These are phyloP conservation scores for Parasteatoda tepidariorum DNA, from an alignment of 1,140 invertebrate species.

Conservation along the genomic window DNA sequence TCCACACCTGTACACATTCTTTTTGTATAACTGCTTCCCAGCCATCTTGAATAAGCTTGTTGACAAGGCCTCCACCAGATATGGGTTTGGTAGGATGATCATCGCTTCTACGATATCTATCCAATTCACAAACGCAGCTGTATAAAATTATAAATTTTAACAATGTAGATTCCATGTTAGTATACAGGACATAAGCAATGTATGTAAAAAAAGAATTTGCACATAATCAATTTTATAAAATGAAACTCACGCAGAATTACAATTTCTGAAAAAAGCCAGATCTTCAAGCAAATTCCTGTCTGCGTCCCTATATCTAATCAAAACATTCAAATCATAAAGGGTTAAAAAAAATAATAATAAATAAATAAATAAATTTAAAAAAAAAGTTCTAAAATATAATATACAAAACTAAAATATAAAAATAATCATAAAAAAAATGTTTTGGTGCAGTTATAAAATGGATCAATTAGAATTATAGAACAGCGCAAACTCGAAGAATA, in stretches of 20 bases:
- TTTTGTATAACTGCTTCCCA: constrained; percentile 68
- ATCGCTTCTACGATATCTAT: constrained; percentile 35
- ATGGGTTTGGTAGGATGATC: constrained; percentile 31
- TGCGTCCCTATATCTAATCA: constrained; percentile 21
- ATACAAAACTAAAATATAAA: too few relatives aligned
- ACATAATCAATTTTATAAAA: neutral
- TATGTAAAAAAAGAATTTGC: neutral
- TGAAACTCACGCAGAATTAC: constrained; percentile 24
- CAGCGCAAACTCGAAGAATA: too few relatives aligned
- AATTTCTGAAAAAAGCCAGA: constrained; percentile 21
- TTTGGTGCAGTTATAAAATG: too few relatives aligned
- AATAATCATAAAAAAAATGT: too few relatives aligned
- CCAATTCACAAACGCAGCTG: constrained; percentile 53
- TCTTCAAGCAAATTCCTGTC: constrained; percentile 35
- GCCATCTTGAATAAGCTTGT: constrained; percentile 49
- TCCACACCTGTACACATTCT: constrained; percentile 67
- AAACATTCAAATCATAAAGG: constrained; percentile 2
- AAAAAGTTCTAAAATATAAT: neutral
- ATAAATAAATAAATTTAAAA: neutral
- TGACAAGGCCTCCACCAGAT: constrained; percentile 16
- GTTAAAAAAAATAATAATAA: constrained; percentile 19
- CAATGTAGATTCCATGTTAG: neutral
- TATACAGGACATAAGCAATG: neutral
- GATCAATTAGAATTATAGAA: too few relatives aligned
- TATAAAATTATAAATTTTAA: constrained; percentile 9